Percentiles rank a stretch among this genome's conserved stretches.
Evolutionary conservation across 2,888 invertebrate species (phyloP).

Genomic region (Peribatodes rhomboidaria): DNA sequence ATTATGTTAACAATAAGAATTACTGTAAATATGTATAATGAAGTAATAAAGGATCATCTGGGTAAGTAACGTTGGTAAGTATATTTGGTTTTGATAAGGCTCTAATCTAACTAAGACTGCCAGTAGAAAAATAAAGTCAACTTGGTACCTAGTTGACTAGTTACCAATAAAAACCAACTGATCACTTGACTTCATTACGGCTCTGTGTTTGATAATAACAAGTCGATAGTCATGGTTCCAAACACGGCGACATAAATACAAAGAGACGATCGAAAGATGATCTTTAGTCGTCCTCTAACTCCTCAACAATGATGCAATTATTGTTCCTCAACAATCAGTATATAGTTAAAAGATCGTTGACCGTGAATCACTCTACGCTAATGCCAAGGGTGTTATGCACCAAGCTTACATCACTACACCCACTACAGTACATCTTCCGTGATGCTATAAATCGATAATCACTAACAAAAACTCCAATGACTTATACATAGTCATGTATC

Average conservation of each 20-base stretch:
- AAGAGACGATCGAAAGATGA: neutral
- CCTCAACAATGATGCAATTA: conserved; percentile 15
- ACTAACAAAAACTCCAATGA: conserved; percentile 7
- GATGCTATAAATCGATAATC: neutral
- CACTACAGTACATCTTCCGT: neutral
- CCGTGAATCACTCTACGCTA: conserved; percentile 19
- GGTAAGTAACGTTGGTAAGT: no score
- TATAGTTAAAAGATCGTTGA: conserved; percentile 19
- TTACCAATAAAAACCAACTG: neutral
- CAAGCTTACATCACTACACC: conserved; percentile 6
- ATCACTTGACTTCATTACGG: neutral
- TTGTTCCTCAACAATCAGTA: conserved; percentile 2
- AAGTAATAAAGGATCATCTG: neutral
- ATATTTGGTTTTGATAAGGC: neutral
- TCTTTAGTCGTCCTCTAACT: neutral
- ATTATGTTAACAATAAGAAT: neutral
- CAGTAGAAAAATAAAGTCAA: neutral
- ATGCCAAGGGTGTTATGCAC: conserved; percentile 21
- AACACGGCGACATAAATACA: neutral
- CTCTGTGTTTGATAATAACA: neutral
- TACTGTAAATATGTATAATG: neutral
- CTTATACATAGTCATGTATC: conserved; percentile 7
- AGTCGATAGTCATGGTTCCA: neutral
- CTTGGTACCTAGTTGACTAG: neutral
- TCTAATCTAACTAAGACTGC: neutral